Conservation (phyloP, 2,888 invertebrate species). For the Creontiades dilutus region DNA sequence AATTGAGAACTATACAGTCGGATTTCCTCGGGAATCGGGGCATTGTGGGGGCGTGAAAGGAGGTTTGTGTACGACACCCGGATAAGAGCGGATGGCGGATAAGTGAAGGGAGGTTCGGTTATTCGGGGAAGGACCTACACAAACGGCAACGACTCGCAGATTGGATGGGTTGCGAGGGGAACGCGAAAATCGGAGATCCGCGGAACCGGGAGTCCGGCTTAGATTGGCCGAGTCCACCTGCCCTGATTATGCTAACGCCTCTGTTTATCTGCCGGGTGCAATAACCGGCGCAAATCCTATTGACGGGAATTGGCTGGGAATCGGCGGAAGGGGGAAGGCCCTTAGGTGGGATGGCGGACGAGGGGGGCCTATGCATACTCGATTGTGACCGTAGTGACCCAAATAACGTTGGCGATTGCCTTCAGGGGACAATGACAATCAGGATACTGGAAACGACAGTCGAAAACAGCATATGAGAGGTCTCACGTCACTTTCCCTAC, state of each 20-base stretch:
- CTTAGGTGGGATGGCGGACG: not conserved
- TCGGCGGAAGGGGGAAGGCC: not conserved
- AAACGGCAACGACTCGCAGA: not conserved
- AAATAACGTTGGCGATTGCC: conserved; percentile 44
- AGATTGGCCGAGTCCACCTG: not conserved
- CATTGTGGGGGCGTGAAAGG: no score
- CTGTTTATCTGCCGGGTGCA: conserved; percentile 68
- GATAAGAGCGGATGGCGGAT: not conserved
- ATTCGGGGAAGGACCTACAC: not conserved
- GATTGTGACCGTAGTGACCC: not conserved
- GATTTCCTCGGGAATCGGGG: no score
- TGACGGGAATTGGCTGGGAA: conserved; percentile 41
- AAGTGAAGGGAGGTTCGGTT: not conserved
- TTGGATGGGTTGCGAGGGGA: not conserved
- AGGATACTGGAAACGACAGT: no score
- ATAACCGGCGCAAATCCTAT: conserved; percentile 68
- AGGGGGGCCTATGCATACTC: conserved; percentile 26
- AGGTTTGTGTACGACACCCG: no score
- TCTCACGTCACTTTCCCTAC: no score
- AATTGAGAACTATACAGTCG: no score
- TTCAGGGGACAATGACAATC: not conserved
- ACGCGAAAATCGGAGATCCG: conserved; percentile 2
- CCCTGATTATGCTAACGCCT: conserved; percentile 69
- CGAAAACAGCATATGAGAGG: no score
- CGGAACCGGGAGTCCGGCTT: not conserved